Evolutionary conservation across 1,140 invertebrate genomes (phyloP), one percentile per base, ranked within the genome.

Genomic region (Danaus plexippus): DNA sequence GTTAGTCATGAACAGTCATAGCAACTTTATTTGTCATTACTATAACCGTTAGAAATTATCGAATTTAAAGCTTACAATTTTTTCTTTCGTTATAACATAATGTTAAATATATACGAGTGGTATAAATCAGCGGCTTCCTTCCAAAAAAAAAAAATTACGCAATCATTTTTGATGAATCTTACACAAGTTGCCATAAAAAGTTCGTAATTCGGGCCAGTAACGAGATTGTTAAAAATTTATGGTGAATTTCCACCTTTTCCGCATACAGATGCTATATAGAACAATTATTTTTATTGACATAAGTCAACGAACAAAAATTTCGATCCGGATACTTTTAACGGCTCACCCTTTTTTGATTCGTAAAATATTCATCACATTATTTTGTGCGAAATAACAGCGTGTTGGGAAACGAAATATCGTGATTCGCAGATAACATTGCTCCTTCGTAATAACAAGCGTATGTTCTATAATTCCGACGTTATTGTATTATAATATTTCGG

Each of bases 341-440:
- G 50, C 46, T 50, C 48, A 61, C 59, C 59, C 59, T 57, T 61
- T 57, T 57, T 47, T 53, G 48, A 15, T 51, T 51, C 54, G 11
- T 66, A 57, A 66, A 62, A 57, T 56, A 66, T 66, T 62, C 59
- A 66, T 59, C 48, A 54, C 52, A 55, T 57, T 59, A 49, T 22
- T 51, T 57, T 61, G 43, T 42, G 32, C 22, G 49, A 59, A 59
- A 64, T 55, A 56, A 61, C 50, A 50, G 9, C 42, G 43, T 47
- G 54, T 61, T 47, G 52, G 40, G 49, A 52, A 49, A 47, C 13
- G 43, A 54, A 57, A 55, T 60, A 43, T 45, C 47, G n/a, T 18
- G 47, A 51, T 47, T 56, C 47, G 52, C 41, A 51, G 41, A 52
- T 52, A 43, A 50, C 12, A 18, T 8, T 43, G 32, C 15, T 40